These are phyloP conservation scores for Hemithea aestivaria DNA, from an alignment of 2,888 invertebrate genomes.

Conservation along the genomic window DNA sequence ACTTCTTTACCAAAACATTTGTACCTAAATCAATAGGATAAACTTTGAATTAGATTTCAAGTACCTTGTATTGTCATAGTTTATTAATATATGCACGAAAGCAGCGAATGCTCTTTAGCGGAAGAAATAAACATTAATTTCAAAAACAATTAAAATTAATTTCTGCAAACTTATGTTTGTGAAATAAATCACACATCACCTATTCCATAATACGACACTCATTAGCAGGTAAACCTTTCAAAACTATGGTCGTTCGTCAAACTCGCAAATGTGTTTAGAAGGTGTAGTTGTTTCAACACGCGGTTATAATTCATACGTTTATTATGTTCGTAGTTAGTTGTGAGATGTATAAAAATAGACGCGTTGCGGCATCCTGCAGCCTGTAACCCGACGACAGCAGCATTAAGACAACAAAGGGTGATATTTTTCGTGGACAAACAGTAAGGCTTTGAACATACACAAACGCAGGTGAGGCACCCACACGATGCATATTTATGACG, in stretches of 20 bases:
- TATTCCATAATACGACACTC: too few relatives aligned
- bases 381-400: slow-evolving; percentile 47
- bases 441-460: slow-evolving; percentile 60
- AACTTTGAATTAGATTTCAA: too few relatives aligned
- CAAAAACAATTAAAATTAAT: too few relatives aligned
- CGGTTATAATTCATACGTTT: slow-evolving; percentile 10
- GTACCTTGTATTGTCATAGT: too few relatives aligned
- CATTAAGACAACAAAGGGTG: slow-evolving; percentile 64
- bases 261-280: slow-evolving; percentile 6
- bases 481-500: slow-evolving; percentile 73
- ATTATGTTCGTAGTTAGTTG: slow-evolving; percentile 13
- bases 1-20: too few relatives aligned
- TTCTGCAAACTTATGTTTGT: too few relatives aligned
- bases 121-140: too few relatives aligned
- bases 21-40: too few relatives aligned
- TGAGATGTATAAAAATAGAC: too few relatives aligned
- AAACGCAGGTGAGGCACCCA: slow-evolving; percentile 57
- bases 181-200: too few relatives aligned
- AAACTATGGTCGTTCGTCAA: slow-evolving; percentile 8
- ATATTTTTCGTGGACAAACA: slow-evolving; percentile 73
- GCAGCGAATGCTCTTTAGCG: too few relatives aligned
- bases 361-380: slow-evolving; percentile 30
- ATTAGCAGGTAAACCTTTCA: slow-evolving; percentile 7
- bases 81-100: too few relatives aligned
- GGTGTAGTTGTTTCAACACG: slow-evolving; percentile 10